These are phyloP conservation scores for Drosophila pectinifera DNA, from an alignment of 1,140 invertebrate species.

Conservation along the genomic window DNA sequence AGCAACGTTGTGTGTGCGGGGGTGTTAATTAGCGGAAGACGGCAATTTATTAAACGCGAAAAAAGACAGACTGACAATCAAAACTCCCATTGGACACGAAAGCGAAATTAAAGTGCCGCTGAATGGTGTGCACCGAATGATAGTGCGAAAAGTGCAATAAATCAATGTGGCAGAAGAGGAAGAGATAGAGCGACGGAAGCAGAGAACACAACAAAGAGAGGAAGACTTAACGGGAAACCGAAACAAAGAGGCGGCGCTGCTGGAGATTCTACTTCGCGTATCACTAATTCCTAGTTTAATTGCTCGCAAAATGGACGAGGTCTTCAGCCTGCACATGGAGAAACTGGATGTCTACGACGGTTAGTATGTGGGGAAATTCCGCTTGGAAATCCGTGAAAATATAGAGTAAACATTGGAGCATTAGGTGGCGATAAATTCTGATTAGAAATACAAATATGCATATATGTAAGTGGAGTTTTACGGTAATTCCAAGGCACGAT, in stretches of 20 bases:
- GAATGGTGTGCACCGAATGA: constrained; percentile 20
- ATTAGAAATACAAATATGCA: no score
- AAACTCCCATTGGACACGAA: constrained; percentile 34
- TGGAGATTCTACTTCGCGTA: constrained; percentile 21
- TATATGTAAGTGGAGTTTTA: not conserved
- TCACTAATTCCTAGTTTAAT: constrained; percentile 46
- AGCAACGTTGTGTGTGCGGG: constrained; percentile 25
- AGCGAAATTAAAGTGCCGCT: constrained; percentile 32
- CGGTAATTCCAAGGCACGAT: not conserved
- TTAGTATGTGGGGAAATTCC: constrained; percentile 45
- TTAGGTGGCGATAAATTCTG: not conserved
- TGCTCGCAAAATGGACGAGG: constrained; percentile 71
- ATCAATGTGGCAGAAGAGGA: constrained; percentile 60
- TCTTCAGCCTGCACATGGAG: constrained; percentile 76
- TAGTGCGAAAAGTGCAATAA: constrained; percentile 65
- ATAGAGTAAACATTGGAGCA: not conserved
- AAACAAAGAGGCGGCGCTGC: constrained; percentile 6
- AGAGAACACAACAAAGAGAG: constrained; percentile 57
- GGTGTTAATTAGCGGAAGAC: constrained; percentile 52
- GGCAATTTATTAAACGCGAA: constrained; percentile 48
- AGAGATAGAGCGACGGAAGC: constrained; percentile 34
- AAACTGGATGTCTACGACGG: constrained; percentile 76
- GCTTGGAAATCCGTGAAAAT: constrained; percentile 6
- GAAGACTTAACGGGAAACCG: constrained; percentile 54
- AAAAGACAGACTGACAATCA: constrained; percentile 18